Percentiles rank a stretch among this genome's conserved stretches.
These are phyloP conservation scores for Numida meleagris DNA, from an alignment of 2,113 vertebrate genomes.

Conservation along the genomic window DNA sequence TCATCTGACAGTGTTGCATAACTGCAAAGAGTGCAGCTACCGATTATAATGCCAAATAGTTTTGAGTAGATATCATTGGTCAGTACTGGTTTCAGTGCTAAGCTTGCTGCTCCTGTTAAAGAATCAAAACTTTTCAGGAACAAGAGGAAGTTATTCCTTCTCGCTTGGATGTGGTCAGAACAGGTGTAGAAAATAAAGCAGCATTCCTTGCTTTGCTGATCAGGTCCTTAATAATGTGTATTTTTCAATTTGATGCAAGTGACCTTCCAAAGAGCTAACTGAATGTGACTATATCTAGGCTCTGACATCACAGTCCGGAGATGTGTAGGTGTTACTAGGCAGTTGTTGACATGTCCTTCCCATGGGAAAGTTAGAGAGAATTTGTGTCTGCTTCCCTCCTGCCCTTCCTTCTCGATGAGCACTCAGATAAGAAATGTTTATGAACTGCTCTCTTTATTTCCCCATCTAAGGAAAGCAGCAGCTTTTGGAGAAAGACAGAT, in stretches of 20 bases:
- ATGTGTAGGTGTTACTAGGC: not conserved
- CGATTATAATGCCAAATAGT: not conserved
- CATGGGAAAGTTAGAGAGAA: not conserved
- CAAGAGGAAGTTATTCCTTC: not conserved
- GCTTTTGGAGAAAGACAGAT: not conserved
- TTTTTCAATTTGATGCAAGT: not conserved
- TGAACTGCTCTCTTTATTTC: not conserved
- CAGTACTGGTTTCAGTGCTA: not conserved
- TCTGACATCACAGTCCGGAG: not conserved
- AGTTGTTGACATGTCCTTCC: not conserved
- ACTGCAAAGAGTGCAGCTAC: not conserved
- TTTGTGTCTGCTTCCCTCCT: not conserved
- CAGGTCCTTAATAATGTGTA: not conserved
- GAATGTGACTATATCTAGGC: not conserved
- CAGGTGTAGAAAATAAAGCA: not conserved
- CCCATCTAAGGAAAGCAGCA: not conserved
- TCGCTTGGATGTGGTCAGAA: not conserved
- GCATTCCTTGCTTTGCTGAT: not conserved
- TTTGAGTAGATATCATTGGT: not conserved
- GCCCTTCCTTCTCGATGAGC: too few species aligned
- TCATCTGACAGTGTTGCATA: not conserved
- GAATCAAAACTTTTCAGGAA: not conserved
- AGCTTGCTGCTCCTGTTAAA: not conserved
- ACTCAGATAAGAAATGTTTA: not conserved
- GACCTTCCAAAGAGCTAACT: not conserved